A percentile compares a stretch with the other conserved stretches of the same genome.
These are phyloP conservation scores for Alloscopus bannaensis DNA, from an alignment of 2,888 invertebrate genomes.

Conservation along the genomic window DNA sequence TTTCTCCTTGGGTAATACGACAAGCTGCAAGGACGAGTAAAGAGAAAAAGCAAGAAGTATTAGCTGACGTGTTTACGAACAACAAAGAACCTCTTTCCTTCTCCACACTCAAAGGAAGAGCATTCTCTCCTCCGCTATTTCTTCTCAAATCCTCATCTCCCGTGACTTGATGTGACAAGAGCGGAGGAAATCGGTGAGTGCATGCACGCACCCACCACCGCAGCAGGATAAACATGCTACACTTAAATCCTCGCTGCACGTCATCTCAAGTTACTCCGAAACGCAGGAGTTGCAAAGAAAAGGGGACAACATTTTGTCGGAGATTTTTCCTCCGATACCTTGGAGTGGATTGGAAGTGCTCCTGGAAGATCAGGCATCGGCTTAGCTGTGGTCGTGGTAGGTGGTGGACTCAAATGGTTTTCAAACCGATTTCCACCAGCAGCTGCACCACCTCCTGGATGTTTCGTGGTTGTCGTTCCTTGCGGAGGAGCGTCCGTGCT, in stretches of 20 bases:
- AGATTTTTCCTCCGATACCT: no score
- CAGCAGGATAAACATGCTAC: neutral
- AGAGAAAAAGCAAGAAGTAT: constrained; percentile 18
- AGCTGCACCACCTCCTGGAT: constrained; percentile 47
- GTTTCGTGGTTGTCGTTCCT: constrained; percentile 55
- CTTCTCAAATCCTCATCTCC: constrained; percentile 26
- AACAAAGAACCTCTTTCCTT: neutral
- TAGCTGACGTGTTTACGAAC: neutral
- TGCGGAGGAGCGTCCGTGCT: constrained; percentile 54
- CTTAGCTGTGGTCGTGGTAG: constrained; percentile 68
- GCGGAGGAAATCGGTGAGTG: neutral
- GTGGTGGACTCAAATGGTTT: constrained; percentile 35
- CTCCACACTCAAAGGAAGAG: neutral
- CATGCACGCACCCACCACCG: neutral
- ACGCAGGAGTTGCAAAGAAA: no score
- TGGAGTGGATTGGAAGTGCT: constrained; percentile 73
- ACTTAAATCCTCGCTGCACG: neutral
- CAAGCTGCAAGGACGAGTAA: constrained; percentile 64
- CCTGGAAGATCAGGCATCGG: constrained; percentile 72
- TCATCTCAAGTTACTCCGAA: neutral
- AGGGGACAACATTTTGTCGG: no score
- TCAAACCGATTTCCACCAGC: constrained; percentile 47
- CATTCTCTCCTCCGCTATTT: neutral
- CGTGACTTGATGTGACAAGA: constrained; percentile 11
- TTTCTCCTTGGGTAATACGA: constrained; percentile 70